Percentiles rank a stretch among this genome's conserved stretches.
These are phyloP conservation scores for Leucophenga montana DNA, from an alignment of 2,888 invertebrate species.

Conservation along the genomic window DNA sequence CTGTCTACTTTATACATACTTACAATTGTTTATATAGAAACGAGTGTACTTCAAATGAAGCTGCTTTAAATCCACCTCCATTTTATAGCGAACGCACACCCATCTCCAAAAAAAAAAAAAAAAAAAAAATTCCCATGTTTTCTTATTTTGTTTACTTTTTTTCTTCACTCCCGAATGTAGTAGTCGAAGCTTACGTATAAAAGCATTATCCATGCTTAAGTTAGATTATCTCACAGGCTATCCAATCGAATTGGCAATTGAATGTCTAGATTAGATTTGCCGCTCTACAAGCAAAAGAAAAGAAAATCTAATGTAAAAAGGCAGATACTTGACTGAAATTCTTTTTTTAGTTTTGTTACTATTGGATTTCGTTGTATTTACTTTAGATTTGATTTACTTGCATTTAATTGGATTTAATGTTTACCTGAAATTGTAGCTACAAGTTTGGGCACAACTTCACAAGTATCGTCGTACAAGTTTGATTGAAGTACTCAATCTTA, in stretches of 20 bases:
- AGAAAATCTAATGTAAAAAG: not conserved
- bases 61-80: not conserved
- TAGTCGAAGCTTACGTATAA: conserved; percentile 64
- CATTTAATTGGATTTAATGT: conserved; percentile 17
- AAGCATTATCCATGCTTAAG: conserved; percentile 66
- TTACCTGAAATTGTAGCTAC: conserved; percentile 1
- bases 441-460: too few species aligned
- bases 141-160: too few species aligned
- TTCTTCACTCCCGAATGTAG: conserved; percentile 33
- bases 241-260: conserved; percentile 63
- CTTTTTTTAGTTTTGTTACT: not conserved
- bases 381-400: conserved; percentile 16
- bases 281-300: conserved; percentile 28
- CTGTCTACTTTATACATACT: not conserved
- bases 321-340: conserved; percentile 4
- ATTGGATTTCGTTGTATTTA: not conserved
- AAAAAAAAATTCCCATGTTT: too few species aligned
- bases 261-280: conserved; percentile 63
- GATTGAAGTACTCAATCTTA: too few species aligned
- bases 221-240: conserved; percentile 58
- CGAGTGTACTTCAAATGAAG: not conserved
- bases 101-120: too few species aligned
- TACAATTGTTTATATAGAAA: too few species aligned
- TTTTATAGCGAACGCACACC: too few species aligned
- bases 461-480: too few species aligned